Evolutionary conservation across 1,140 invertebrate genomes (phyloP), one percentile per base, ranked within the genome.

Genomic region (Caenorhabditis briggsae): DNA sequence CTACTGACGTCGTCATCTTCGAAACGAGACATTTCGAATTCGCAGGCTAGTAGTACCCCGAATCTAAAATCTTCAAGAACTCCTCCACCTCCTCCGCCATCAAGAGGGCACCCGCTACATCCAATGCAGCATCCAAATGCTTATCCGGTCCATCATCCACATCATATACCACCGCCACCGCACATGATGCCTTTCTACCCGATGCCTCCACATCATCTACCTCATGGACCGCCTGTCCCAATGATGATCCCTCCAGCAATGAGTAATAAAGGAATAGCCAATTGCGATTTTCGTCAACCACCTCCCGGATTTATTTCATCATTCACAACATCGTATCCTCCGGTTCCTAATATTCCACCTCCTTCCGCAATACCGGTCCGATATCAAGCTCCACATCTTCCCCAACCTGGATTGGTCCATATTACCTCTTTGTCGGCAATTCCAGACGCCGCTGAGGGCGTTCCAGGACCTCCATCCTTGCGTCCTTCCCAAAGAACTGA

Each of bases 321-420:
- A 2, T 78, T 78, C 43, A 78, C 11, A 16, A 18, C 46, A 20
- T 3, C 23, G 8, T 25, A 70, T 48, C 41, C 14, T 18, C 16
- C 41, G 12, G n/a, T 46, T 20, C 64, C 16, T n/a, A 46, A 18
- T 14, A 12, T 46, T 1, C 70, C 11, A 12, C n/a, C 12, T n/a
- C 18, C 20, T 53, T 50, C 50, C 0, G 50, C 16, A 53, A 53
- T 9, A 9, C 43, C 2, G 23, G 14, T 7, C 0, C 70, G 46
- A 11, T 78, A 50, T 25, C 70, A 78, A 78, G 70, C 70, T 12
- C 46, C 43, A 12, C 8, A 70, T 46, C 12, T 78, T 11, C 70
- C 70, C 48, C 46, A 78, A 50, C 70, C 70, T 20, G 70, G 70
- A 25, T 50, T 78, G 46, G 70, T 78, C 18, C 46, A 50, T 3